These are phyloP conservation scores for Thecophora atra DNA, from an alignment of 2,888 invertebrate genomes.

Conservation along the genomic window DNA sequence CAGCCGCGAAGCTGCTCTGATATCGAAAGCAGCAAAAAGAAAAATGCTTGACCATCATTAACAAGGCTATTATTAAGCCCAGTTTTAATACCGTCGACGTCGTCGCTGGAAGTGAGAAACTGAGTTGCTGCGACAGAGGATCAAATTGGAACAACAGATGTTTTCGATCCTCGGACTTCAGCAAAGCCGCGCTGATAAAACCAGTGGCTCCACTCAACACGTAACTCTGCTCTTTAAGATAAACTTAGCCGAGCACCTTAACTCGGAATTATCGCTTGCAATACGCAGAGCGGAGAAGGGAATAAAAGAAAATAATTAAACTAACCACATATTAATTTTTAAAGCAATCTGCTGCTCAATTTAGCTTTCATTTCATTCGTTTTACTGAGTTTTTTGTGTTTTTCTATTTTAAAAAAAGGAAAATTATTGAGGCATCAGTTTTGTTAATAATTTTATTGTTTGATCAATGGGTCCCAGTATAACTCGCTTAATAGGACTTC, in stretches of 20 bases:
- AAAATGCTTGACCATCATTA: not conserved
- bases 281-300: no score
- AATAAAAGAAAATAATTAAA: not conserved
- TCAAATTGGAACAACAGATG: constrained; percentile 4
- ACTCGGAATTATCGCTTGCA: not conserved
- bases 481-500: no score
- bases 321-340: not conserved
- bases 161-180: not conserved
- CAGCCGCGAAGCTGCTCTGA: not conserved
- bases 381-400: no score
- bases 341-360: not conserved
- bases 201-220: not conserved
- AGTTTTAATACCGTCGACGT: not conserved
- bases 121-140: not conserved
- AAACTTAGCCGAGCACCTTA: not conserved
- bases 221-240: not conserved
- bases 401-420: not conserved
- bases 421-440: not conserved
- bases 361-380: not conserved
- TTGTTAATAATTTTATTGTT: constrained; percentile 5
- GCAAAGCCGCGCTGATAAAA: not conserved
- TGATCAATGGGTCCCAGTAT: not conserved
- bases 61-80: not conserved
- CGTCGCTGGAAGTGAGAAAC: not conserved
- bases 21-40: not conserved